These are phyloP conservation scores for Mastacembelus armatus DNA, from an alignment of 2,797 vertebrate genomes.

Conservation along the genomic window DNA sequence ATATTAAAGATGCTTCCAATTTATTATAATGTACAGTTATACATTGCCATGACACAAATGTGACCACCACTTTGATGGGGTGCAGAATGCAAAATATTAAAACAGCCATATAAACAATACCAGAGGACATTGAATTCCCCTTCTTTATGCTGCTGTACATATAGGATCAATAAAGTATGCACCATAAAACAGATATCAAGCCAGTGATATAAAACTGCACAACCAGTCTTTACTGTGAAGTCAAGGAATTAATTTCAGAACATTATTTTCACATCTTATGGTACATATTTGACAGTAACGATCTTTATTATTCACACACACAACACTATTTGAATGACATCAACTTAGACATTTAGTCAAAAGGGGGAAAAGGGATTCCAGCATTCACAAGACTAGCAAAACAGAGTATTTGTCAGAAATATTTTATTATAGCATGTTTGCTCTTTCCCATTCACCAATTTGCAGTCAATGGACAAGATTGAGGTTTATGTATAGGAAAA, in stretches of 20 bases:
- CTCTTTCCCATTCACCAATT: constrained; percentile 54
- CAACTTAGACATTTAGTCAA: constrained; percentile 73
- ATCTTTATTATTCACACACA: constrained; percentile 77
- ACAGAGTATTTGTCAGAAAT: constrained; percentile 48
- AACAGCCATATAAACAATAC: constrained; percentile 82
- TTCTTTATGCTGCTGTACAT: constrained; percentile 73
- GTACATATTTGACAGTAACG: constrained; percentile 83
- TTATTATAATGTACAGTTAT: constrained; percentile 98
- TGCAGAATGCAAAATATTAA: constrained; percentile 78
- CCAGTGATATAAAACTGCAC: constrained; percentile 81
- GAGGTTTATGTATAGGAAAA: constrained; percentile 39
- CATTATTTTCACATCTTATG: constrained; percentile 83
- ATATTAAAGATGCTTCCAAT: constrained; percentile 97
- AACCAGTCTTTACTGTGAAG: constrained; percentile 77
- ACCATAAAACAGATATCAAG: constrained; percentile 78
- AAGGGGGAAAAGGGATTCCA: constrained; percentile 55
- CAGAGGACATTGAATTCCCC: constrained; percentile 60
- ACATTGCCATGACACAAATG: constrained; percentile 91
- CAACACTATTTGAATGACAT: constrained; percentile 79
- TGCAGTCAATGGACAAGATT: constrained; percentile 71
- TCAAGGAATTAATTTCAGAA: constrained; percentile 73
- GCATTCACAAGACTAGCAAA: constrained; percentile 58
- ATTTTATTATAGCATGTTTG: constrained; percentile 33
- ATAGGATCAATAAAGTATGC: constrained; percentile 76
- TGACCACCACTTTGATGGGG: constrained; percentile 80